Percentiles rank a stretch among this genome's conserved stretches.
These are phyloP conservation scores for Yasuhikotakia modesta DNA, from an alignment of 2,797 vertebrate genomes.

Conservation along the genomic window DNA sequence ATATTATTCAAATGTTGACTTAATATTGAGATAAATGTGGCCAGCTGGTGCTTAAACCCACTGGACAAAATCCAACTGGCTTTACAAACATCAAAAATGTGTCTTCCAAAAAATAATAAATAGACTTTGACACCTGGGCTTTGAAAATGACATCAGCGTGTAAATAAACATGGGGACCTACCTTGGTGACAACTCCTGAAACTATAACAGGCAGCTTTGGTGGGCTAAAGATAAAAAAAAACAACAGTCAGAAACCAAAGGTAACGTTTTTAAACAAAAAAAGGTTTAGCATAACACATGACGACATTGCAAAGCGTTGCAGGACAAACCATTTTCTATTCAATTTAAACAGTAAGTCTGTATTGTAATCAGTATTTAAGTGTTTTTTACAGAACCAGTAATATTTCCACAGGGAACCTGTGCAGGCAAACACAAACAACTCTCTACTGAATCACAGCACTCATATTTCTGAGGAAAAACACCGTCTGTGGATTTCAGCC, in stretches of 20 bases:
- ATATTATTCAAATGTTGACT: no score
- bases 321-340: not conserved
- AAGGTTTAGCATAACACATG: slow-evolving; percentile 1
- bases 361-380: slow-evolving; percentile 15
- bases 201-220: slow-evolving; percentile 83
- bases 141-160: no score
- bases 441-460: slow-evolving; percentile 26
- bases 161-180: slow-evolving; percentile 60
- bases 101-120: no score
- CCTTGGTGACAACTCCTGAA: slow-evolving; percentile 86
- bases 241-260: slow-evolving; percentile 5
- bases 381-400: not conserved
- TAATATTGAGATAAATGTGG: no score
- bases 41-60: no score
- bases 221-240: slow-evolving; percentile 68
- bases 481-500: not conserved
- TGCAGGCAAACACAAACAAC: slow-evolving; percentile 17
- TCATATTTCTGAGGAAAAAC: slow-evolving; percentile 21
- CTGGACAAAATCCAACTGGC: no score
- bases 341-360: slow-evolving; percentile 14
- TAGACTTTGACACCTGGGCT: not conserved
- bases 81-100: no score
- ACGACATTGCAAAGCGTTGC: not conserved
- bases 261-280: not conserved
- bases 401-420: slow-evolving; percentile 38